Evolutionary conservation across 2,797 vertebrate species (phyloP), one percentile per base, ranked within the genome.

Genomic region (Margarornis squamiger): DNA sequence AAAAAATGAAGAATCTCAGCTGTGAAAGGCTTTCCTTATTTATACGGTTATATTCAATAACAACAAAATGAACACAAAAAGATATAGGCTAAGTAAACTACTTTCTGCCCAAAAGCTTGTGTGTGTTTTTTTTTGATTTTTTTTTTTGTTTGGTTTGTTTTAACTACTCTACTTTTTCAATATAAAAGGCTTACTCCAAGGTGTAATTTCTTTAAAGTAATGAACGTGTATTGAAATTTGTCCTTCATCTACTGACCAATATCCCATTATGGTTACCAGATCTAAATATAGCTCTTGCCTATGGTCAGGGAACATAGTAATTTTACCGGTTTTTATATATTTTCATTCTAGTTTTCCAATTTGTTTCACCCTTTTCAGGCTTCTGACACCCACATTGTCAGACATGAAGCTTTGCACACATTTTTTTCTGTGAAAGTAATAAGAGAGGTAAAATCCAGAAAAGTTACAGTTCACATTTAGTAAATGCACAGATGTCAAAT

Each of bases 261-360:
- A 62, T 94, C 87, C 46, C 93, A 96, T 95, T 96, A 93, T 95
- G 92, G 96, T 96, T 93, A 90, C 86, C 93, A 94, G 61, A 65
- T 81, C 93, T 95, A 95, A 96, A 97, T 95, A 95, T 94, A 97
- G 76, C 13, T 80, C 74, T 93, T 95, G 88, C 93, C 84, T 92
- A 83, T 87, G 72, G 90, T 86, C 49, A 92, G 66, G 57, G 82
- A 91, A 93, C 94, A 82, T 92, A 95, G 96, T 80, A 95, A 95
- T 95, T 96, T 96, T 80, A 95, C 82, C 88, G 90, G 77, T 77
- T 95, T 96, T 96, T 96, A 51, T 96, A 93, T 93, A 96, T 95
- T 97, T 97, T 96, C 92, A 84, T 95, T 97, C 89, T 92, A 79
- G 72, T 95, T 94, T 92, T 97, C 93, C 95, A 85, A 95, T 96